Percentiles rank a stretch among this genome's conserved stretches.
Evolutionary conservation across 2,888 invertebrate species (phyloP).

Genomic region (Thecocarcelia acutangulata): DNA sequence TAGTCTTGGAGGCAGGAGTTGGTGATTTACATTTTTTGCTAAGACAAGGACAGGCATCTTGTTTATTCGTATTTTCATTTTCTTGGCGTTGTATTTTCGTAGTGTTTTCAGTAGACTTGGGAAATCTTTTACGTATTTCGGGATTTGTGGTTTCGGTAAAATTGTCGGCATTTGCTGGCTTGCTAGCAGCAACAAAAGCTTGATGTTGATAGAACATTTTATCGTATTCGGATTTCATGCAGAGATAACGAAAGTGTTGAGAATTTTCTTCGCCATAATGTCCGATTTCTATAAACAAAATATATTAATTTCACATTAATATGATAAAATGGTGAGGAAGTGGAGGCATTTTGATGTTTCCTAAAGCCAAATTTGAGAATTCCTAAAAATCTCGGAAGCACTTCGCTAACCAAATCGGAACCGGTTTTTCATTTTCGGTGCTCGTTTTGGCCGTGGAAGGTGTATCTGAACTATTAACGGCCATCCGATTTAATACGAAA

Average conservation of each 20-base stretch:
- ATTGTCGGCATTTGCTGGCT: not conserved
- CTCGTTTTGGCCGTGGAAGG: no score
- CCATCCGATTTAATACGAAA: no score
- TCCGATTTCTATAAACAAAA: slow-evolving; percentile 73
- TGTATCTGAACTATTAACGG: no score
- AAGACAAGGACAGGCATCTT: slow-evolving; percentile 71
- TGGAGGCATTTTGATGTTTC: no score
- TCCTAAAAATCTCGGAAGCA: no score
- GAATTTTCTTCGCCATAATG: slow-evolving; percentile 80
- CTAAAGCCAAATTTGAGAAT: no score
- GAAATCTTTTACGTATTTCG: slow-evolving; percentile 16
- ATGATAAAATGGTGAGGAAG: no score
- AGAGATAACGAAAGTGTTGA: slow-evolving; percentile 79
- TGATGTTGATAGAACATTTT: slow-evolving; percentile 81
- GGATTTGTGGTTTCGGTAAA: not conserved
- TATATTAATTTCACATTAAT: no score
- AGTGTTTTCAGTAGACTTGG: slow-evolving; percentile 17
- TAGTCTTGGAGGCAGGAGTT: no score
- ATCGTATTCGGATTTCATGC: slow-evolving; percentile 81
- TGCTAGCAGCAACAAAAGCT: slow-evolving; percentile 69
- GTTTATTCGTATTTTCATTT: slow-evolving; percentile 39
- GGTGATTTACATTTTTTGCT: slow-evolving; percentile 26
- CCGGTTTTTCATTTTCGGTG: no score
- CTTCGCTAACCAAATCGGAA: no score
- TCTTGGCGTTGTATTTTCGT: slow-evolving; percentile 40